phyloP scores from a whole-genome alignment of 2,888 invertebrate genomes.

The Brenthis daphne region DNA sequence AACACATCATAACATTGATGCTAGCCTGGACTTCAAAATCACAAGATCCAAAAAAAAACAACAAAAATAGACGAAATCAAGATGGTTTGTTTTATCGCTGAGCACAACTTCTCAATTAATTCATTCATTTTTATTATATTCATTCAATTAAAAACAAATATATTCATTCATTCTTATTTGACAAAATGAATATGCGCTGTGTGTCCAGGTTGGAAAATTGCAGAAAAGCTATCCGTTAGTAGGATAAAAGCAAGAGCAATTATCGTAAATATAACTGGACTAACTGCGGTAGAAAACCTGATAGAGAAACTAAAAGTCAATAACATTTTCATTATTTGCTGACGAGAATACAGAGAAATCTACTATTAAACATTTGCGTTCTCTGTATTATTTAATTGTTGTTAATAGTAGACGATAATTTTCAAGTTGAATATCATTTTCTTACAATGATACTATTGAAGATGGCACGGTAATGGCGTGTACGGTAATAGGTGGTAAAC shows the following conservation, averaged over 20 bases:
- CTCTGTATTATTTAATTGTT: conserved; percentile 38
- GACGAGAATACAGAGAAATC: conserved; percentile 41
- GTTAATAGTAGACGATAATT: conserved; percentile 39
- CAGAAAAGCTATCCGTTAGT: conserved; percentile 38
- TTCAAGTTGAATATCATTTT: conserved; percentile 27
- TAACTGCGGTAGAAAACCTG: neutral
- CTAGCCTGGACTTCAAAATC: too few species aligned
- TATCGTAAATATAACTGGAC: conserved; percentile 25
- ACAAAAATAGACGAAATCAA: too few species aligned
- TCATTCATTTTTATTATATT: too few species aligned
- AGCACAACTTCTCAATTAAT: too few species aligned
- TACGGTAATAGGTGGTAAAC: conserved; percentile 20
- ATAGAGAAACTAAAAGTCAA: conserved; percentile 39
- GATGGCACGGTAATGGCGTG: conserved; percentile 21
- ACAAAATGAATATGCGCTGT: conserved; percentile 35
- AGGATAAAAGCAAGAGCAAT: conserved; percentile 41
- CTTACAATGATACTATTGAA: conserved; percentile 42
- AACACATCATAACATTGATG: too few species aligned
- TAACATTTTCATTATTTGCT: conserved; percentile 39
- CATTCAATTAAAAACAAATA: too few species aligned
- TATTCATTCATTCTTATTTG: conserved; percentile 28
- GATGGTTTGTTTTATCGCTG: too few species aligned
- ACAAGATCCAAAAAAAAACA: too few species aligned
- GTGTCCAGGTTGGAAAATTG: conserved; percentile 40
- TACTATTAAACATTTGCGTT: conserved; percentile 43